Base-by-base conservation (phyloP, 1,140 invertebrate genomes). In the Drosophila truncata region DNA sequence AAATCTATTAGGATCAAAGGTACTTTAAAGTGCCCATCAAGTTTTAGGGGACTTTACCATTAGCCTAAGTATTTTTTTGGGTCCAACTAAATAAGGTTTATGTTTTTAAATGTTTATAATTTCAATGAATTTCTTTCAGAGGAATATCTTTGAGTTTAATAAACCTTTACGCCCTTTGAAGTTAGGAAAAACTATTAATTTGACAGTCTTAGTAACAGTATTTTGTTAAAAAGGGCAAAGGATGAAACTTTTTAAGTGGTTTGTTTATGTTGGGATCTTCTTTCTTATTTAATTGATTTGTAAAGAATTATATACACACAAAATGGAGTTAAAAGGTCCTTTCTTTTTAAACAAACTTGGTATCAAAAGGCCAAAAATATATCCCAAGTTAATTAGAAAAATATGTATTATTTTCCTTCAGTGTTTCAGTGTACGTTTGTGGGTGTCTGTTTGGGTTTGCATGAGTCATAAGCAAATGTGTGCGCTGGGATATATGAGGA, bases 381-480 rank as follows among this genome's bases (percentile, higher is more conserved):
- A n/a, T n/a, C n/a, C n/a, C n/a, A n/a, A n/a, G n/a, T n/a, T n/a
- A n/a, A n/a, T 46, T 31, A 4, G 2, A 0, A 7, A 14, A 23
- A 7, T 27, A 47, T n/a, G 2, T n/a, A 2, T n/a, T 10, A 10
- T 47, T 5, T 25, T 57, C n/a, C n/a, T 4, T 0, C 37, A 47
- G 31, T 54, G 59, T 39, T 5, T 0, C 10, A 3, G 23, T 39
- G 23, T 72, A 44, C 41, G 44, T 10, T 9, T 49, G 31, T 33
- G 49, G 62, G 49, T 49, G 52, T 82, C 62, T 59, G 50, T 79
- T 47, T 69, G 46, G 60, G 79, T 66, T 54, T 60, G 74, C 49
- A 23, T 44, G 70, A 79, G 74, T 71, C 76, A 87, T 87, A 87
- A 87, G 84, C 84, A 87, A 87, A 87, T 85, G 81, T 90, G 82